Evolutionary conservation across 53 echinoderm and acorn worm genomes (phyloP), one percentile per base, ranked within the genome.

Genomic region (Zoroaster sp.): DNA sequence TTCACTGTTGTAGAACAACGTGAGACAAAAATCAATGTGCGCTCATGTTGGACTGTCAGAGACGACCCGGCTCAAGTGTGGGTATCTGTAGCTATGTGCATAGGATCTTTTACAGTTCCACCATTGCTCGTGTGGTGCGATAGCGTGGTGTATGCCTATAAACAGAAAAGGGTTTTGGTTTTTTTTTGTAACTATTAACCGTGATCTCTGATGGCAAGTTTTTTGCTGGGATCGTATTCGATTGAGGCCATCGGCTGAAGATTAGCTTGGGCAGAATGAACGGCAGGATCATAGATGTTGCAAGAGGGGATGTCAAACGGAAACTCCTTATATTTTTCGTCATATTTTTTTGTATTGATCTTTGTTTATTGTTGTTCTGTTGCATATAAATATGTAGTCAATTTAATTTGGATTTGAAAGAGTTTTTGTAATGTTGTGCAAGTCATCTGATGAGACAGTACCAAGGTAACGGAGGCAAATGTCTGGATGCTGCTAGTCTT

Each of bases 21-120:
- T 83, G 83, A 83, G 83, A 83, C 83, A 83, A 83, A 83, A 83
- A 83, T 83, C 83, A 83, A 83, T 83, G 83, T 83, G 21, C 69
- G 51, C 71, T 47, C 83, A 83, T 83, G 83, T 83, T 69, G 3
- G 11, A 7, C 46, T 28, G 83, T 70, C 83, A 70, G 45, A n/a
- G 45, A 69, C 7, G 32, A 45, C 70, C 83, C 31, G 31, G 66
- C 69, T 83, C 69, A 70, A 83, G 83, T 70, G 70, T 46, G 49
- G 69, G 36, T 83, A 47, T 83, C 83, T 40, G 33, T 69, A 66
- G 81, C 67, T 81, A 70, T 83, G 70, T 83, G 83, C 69, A 83
- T 43, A 47, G 69, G 83, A 83, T 83, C 15, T 33, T 33, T 83
- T 83, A 66, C 82, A 82, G 11, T 30, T 17, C 33, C 70, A 17